Base-by-base conservation (phyloP, 2,888 invertebrate genomes). In the Calliphora vomitoria region DNA sequence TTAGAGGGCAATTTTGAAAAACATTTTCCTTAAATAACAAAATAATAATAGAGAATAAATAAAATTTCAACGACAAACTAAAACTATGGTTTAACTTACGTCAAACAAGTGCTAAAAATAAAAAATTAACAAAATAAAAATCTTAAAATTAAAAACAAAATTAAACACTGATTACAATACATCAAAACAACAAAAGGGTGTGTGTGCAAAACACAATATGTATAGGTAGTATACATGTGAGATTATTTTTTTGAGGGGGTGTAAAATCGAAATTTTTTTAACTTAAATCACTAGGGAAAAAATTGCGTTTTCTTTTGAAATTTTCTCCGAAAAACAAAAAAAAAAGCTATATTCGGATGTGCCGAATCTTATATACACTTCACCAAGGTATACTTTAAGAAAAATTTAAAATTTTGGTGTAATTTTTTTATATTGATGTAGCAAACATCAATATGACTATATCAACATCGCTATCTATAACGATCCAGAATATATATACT, bases 51-150 rank as follows among this genome's bases (percentile, higher is more conserved):
- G 11, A 8, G 4, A n/a, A 69, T 60, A 71, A 71, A 80, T 72
- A 80, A 69, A 62, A 31, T 60, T 60, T 35, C 3, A 80, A 71
- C 38, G 64, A 80, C 71, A 80, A 71, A 38, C 31, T 35, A 35
- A 60, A 44, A 55, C 18, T 69, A 68, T n/a, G 31, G 11, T 0
- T 31, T 60, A 79, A 79, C 35, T 69, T 60, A 79, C 79, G 81
- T 72, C 72, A 81, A 81, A 64, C 72, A 55, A 31, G 53, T 41
- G 64, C 81, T 81, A 72, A 81, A 81, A 81, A 81, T 81, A 81
- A n/a, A n/a, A n/a, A n/a, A 60, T 60, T 31, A 15, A 35, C 4
- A 50, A 75, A 58, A 60, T 60, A 75, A 60, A 8, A 60, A 8
- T 44, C 20, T 41, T 8, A 11, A 53, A 74, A 55, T 58, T 50